Evolutionary conservation across 2,888 invertebrate genomes (phyloP), one percentile per base, ranked within the genome.

Genomic region (Trissolcus brochymenae): DNA sequence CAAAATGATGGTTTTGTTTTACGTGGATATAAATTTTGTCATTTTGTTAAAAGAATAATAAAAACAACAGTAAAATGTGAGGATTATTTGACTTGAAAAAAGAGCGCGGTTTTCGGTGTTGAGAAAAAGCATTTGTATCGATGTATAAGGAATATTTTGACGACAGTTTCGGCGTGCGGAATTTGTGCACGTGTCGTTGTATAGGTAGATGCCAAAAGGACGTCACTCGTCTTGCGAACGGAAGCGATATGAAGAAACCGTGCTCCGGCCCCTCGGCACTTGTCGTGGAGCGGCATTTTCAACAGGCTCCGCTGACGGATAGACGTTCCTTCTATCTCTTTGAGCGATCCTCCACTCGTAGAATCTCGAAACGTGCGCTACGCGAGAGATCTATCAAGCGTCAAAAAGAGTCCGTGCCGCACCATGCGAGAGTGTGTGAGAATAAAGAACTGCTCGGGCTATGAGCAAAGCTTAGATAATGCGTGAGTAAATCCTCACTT

Each of bases 161-260:
- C 66, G 71, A 66, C 62, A 46, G 49, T 25, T 51, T 29, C 16
- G 54, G 51, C 54, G 53, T 41, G 62, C 49, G 25, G 49, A 41
- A 62, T 67, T 76, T 71, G 71, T 72, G 40, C 62, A 43, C 66
- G 71, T 76, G 67, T 68, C 66, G 57, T 55, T 75, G 57, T 71
- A 68, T 67, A 76, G 79, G 49, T 57, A 76, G 76, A 76, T 64
- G 57, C 41, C 60, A 65, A 76, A 79, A 76, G 79, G 74, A 76
- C 76, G 71, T 79, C 76, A 73, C 60, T 68, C 65, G 73, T 62
- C 75, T 77, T 67, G 78, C 74, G 80, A 79, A 79, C 81, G 80
- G 78, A 76, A 76, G 74, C 79, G 70, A 50, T 70, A 41, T 62
- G 79, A 79, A 79, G 79, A 70, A 76, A 71, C 64, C 73, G 29